Evolutionary conservation across 2,888 invertebrate species (phyloP), one percentile per base, ranked within the genome.

Genomic region (Drosophila prostipennis): DNA sequence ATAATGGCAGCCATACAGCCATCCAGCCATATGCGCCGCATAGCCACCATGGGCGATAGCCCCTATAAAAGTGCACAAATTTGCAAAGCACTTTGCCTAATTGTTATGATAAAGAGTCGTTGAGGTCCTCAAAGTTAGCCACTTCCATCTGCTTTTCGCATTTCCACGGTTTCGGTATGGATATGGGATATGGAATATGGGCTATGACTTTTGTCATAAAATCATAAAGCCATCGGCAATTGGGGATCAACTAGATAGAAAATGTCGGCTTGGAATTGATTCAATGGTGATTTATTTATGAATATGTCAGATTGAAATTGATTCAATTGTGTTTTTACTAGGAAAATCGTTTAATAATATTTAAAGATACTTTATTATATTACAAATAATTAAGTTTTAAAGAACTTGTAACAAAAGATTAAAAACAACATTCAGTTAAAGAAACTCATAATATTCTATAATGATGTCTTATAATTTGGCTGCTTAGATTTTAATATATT

Each of bases 61-160:
- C 56, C 68, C 53, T 60, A 64, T 72, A 63, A 73, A 81, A 68
- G 60, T 69, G 71, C 64, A 70, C 55, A 56, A 76, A 74, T 68
- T 68, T 71, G 53, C 45, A 42, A 48, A 72, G 54, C 74, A 82
- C 79, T 76, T 80, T 65, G 65, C 51, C 65, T 76, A 82, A 82
- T 82, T 80, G 60, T 70, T 65, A 23, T 58, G 71, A 63, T 68
- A 75, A 79, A 58, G 65, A 67, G 70, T 46, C 54, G 26, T 56
- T 53, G 34, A 43, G 37, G 45, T 57, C 53, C 36, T 13, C 4
- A 55, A 51, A 36, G 32, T 48, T 32, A 3, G 3, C 48, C 48
- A 32, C 26, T 19, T 19, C 48, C 40, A 26, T 36, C 19, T 40
- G 16, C 2, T 43, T 46, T 13, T 5, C 40, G 40, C 10, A 14